Evolutionary conservation across 1,140 invertebrate species (phyloP).

Genomic region (Megalonaias nervosa): DNA sequence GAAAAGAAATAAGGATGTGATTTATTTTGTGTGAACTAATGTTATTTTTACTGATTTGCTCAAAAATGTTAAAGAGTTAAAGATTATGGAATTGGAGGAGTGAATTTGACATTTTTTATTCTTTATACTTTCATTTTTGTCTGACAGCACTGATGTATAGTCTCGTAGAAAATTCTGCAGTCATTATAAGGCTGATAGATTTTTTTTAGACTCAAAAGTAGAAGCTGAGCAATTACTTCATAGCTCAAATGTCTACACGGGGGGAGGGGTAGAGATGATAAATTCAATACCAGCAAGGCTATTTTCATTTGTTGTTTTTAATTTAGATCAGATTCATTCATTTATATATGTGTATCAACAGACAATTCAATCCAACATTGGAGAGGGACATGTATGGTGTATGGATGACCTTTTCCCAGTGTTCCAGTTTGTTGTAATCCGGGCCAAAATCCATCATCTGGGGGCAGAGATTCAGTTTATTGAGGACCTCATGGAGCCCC

Average conservation of each 20-base stretch:
- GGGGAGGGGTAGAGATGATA: not conserved
- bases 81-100: too few relatives aligned
- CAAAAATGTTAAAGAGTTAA: too few relatives aligned
- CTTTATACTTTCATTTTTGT: too few relatives aligned
- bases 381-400: conserved; percentile 79
- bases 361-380: conserved; percentile 74
- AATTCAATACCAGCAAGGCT: not conserved
- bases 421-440: conserved; percentile 87
- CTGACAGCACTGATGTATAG: too few relatives aligned
- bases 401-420: conserved; percentile 91
- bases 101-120: too few relatives aligned
- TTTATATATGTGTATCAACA: conserved; percentile 52
- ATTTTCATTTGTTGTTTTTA: not conserved
- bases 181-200: too few relatives aligned
- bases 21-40: too few relatives aligned
- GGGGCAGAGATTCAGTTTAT: conserved; percentile 90
- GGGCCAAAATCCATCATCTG: conserved; percentile 85
- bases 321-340: not conserved
- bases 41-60: too few relatives aligned
- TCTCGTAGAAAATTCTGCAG: too few relatives aligned
- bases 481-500: conserved; percentile 85
- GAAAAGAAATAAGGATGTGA: too few relatives aligned
- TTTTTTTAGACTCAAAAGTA: too few relatives aligned
- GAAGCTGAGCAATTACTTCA: too few relatives aligned
- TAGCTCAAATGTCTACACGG: not conserved